These are phyloP conservation scores for Anthoptus insignis DNA, from an alignment of 2,888 invertebrate species.

Conservation along the genomic window DNA sequence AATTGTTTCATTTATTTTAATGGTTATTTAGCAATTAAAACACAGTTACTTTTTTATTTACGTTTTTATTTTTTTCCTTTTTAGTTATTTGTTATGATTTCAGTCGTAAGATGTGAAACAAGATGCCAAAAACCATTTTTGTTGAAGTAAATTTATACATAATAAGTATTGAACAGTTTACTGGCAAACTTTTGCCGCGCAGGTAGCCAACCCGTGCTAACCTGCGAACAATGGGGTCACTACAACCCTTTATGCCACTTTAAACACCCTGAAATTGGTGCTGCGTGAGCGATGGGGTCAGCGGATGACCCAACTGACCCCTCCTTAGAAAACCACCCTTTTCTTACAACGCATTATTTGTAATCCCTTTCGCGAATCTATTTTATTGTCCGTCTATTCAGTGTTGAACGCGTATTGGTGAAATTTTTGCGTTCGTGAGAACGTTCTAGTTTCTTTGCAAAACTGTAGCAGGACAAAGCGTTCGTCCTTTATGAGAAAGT, in stretches of 20 bases:
- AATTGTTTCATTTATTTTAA: constrained; percentile 51
- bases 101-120: too few species aligned
- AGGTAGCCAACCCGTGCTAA: constrained; percentile 83
- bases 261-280: constrained; percentile 83
- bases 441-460: constrained; percentile 85
- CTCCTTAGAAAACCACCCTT: constrained; percentile 75
- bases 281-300: constrained; percentile 86
- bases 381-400: constrained; percentile 77
- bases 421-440: constrained; percentile 85
- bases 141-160: too few species aligned
- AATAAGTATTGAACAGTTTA: too few species aligned
- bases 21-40: constrained; percentile 56
- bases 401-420: constrained; percentile 74
- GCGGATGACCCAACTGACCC: constrained; percentile 82
- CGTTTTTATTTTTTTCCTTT: constrained; percentile 46
- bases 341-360: constrained; percentile 86
- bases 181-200: too few species aligned
- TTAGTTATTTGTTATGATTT: too few species aligned
- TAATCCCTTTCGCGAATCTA: constrained; percentile 88
- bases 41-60: constrained; percentile 58
- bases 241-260: constrained; percentile 81
- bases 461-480: constrained; percentile 77
- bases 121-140: too few species aligned
- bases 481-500: constrained; percentile 74
- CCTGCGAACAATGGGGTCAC: constrained; percentile 72